Evolutionary conservation across 2,113 vertebrate species (phyloP).

Genomic region (Azemiops feae): DNA sequence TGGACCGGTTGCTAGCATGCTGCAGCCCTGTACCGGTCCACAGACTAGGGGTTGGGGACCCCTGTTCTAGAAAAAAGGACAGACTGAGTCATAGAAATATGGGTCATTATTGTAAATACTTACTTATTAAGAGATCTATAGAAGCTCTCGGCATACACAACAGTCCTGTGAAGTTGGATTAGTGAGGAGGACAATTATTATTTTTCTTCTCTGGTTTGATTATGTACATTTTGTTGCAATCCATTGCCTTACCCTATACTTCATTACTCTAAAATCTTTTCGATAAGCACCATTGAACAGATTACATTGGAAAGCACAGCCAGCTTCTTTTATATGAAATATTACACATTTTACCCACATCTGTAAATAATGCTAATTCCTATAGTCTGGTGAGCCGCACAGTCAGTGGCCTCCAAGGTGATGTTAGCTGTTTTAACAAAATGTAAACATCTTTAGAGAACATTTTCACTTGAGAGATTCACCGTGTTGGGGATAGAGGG

Average conservation of each 20-base stretch:
- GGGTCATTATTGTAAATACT: background rate
- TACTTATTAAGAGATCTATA: background rate
- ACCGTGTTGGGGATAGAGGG: background rate
- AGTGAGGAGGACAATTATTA: background rate
- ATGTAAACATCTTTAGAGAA: background rate
- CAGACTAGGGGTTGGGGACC: too few relatives aligned
- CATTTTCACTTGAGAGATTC: background rate
- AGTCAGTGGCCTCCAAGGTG: background rate
- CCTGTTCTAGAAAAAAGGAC: background rate
- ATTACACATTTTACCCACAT: background rate
- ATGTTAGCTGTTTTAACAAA: background rate
- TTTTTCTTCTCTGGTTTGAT: background rate
- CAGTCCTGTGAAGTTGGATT: background rate
- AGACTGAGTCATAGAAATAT: background rate
- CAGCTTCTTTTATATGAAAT: background rate
- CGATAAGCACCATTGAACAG: background rate
- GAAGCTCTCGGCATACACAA: background rate
- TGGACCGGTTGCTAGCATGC: too few relatives aligned
- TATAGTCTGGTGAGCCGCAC: background rate
- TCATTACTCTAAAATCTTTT: background rate
- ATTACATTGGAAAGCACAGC: background rate
- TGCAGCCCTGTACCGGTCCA: too few relatives aligned
- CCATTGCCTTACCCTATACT: background rate
- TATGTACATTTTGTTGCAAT: background rate
- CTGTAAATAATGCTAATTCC: background rate